Evolutionary conservation across 2,797 vertebrate species (phyloP).

Genomic region (Phyllotis vaccarum): DNA sequence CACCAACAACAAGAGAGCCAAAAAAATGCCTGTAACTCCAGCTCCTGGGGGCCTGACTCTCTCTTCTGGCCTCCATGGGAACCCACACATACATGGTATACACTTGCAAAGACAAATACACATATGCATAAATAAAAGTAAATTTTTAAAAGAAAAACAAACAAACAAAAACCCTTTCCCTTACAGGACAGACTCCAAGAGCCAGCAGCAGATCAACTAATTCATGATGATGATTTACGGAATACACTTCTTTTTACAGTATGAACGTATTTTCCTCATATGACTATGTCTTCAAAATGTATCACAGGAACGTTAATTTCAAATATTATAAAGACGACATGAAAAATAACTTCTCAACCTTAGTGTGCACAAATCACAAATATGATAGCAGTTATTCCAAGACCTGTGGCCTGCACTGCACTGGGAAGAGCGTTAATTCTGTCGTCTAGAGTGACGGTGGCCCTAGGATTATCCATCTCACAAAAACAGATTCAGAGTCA

Average conservation of each 20-base stretch:
- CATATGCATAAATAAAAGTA: neutral
- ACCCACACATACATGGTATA: neutral
- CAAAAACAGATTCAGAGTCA: neutral
- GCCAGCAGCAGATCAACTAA: neutral
- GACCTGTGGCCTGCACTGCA: too few relatives aligned
- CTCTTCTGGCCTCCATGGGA: neutral
- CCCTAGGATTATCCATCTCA: neutral
- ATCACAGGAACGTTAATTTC: neutral
- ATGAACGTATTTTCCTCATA: neutral
- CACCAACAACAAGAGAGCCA: neutral
- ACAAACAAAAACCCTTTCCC: neutral
- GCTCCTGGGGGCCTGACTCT: neutral
- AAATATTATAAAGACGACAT: constrained; percentile 14
- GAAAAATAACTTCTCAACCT: neutral
- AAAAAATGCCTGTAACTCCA: neutral
- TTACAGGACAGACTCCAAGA: neutral
- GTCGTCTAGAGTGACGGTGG: neutral
- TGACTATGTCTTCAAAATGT: constrained; percentile 26
- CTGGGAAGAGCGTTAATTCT: neutral
- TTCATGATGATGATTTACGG: neutral
- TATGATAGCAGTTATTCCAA: neutral
- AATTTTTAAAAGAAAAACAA: neutral
- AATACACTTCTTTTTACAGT: neutral
- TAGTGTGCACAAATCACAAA: neutral
- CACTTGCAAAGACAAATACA: neutral